Evolutionary conservation across 2,888 invertebrate species (phyloP).

Genomic region (Nasonia oneida): DNA sequence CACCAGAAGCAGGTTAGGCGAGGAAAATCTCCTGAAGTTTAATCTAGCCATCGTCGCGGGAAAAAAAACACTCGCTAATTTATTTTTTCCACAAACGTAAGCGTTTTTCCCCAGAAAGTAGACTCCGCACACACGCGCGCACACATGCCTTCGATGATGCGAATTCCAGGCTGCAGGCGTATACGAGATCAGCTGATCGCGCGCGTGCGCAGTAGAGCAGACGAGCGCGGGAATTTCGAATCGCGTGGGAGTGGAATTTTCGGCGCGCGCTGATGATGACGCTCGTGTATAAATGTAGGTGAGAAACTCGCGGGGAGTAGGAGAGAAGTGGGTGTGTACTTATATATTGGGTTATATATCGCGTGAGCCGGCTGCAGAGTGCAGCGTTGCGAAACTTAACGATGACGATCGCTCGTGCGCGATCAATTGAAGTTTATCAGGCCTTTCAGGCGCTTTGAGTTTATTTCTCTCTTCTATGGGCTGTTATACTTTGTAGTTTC

Average conservation of each 20-base stretch:
- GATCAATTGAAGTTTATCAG: slow-evolving; percentile 62
- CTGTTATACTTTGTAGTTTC: too few species aligned
- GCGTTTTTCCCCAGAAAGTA: background rate
- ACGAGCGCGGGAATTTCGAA: slow-evolving; percentile 46
- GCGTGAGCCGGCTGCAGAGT: slow-evolving; percentile 1
- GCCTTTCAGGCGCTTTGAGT: background rate
- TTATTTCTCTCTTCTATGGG: too few species aligned
- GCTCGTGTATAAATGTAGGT: background rate
- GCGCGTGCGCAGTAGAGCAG: slow-evolving; percentile 37
- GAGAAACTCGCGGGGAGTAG: background rate
- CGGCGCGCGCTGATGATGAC: background rate
- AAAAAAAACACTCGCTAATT: background rate
- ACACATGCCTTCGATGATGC: background rate
- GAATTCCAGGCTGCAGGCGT: background rate
- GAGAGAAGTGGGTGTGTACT: slow-evolving; percentile 20
- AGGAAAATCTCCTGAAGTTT: slow-evolving; percentile 60
- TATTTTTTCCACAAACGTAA: background rate
- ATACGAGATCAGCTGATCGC: slow-evolving; percentile 39
- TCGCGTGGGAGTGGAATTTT: slow-evolving; percentile 10
- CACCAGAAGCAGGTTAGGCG: slow-evolving; percentile 64
- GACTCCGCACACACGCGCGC: background rate
- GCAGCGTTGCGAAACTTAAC: slow-evolving; percentile 48
- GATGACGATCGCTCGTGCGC: slow-evolving; percentile 44
- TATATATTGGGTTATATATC: background rate
- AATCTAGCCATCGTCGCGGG: slow-evolving; percentile 59